Conservation (phyloP, 2,797 vertebrate species). For the Helostoma temminkii region DNA sequence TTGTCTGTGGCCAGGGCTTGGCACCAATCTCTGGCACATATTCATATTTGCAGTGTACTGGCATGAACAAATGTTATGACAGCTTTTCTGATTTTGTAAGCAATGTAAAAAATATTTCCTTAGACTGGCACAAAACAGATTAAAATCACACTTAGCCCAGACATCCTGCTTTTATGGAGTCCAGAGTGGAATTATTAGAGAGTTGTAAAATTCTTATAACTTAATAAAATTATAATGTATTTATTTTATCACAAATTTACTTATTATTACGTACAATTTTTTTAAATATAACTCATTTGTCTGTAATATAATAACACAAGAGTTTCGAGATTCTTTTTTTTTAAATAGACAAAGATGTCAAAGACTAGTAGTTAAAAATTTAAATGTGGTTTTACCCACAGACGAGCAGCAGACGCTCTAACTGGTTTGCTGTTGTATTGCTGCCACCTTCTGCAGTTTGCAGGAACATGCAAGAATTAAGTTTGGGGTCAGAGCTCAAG, state of each 20-base stretch:
- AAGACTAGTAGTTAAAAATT: neutral
- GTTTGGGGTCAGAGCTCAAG: neutral
- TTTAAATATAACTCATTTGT: neutral
- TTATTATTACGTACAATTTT: too few relatives aligned
- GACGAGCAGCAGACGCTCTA: neutral
- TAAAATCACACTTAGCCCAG: constrained; percentile 9
- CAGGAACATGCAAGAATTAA: constrained; percentile 9
- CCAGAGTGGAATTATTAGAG: neutral
- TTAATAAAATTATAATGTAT: neutral
- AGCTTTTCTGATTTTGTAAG: constrained; percentile 43
- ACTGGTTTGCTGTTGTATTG: constrained; percentile 16
- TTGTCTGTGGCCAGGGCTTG: constrained; percentile 33
- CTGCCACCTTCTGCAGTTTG: constrained; percentile 56
- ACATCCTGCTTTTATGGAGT: constrained; percentile 14
- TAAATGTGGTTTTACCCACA: too few relatives aligned
- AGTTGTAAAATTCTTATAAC: too few relatives aligned
- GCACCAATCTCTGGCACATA: constrained; percentile 42
- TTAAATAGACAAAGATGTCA: neutral
- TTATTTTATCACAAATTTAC: too few relatives aligned
- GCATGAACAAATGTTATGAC: constrained; percentile 46
- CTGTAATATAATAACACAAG: neutral
- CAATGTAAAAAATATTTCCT: too few relatives aligned
- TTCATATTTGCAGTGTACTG: constrained; percentile 28
- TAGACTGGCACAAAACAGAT: constrained; percentile 22
- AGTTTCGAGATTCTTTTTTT: too few relatives aligned